phyloP scores from a whole-genome alignment of 2,113 vertebrate species.

The Empidonax alnorum region DNA sequence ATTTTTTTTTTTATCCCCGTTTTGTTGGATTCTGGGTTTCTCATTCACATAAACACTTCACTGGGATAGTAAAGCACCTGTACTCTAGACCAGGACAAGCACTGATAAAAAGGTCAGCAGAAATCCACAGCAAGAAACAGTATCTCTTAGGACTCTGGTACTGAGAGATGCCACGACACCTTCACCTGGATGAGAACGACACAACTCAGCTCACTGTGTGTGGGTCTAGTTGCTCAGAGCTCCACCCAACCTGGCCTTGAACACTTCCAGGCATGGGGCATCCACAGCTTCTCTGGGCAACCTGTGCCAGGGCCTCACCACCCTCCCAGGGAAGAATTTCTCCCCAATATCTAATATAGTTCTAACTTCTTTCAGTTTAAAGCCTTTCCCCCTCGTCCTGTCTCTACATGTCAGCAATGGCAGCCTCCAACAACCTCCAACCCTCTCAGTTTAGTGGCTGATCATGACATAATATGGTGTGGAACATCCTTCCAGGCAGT shows the following conservation, averaged over 20 bases:
- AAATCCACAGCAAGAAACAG: background rate
- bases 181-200: background rate
- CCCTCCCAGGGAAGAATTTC: background rate
- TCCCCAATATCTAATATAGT: background rate
- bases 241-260: rapidly evolving
- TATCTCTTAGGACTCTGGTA: background rate
- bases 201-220: background rate
- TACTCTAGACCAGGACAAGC: background rate
- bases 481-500: background rate
- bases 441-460: background rate
- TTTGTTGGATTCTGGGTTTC: background rate
- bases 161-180: background rate
- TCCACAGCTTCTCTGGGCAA: background rate
- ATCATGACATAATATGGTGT: background rate
- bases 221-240: background rate
- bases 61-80: background rate
- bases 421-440: background rate
- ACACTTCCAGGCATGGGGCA: background rate
- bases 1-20: background rate
- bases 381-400: background rate
- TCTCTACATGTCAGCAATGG: background rate
- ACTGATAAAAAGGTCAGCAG: background rate
- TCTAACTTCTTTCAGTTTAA: background rate
- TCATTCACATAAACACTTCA: background rate
- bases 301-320: background rate